Base-by-base conservation (phyloP, 35 echinoderm and acorn worm species). In the Ophioderma brevispina region DNA sequence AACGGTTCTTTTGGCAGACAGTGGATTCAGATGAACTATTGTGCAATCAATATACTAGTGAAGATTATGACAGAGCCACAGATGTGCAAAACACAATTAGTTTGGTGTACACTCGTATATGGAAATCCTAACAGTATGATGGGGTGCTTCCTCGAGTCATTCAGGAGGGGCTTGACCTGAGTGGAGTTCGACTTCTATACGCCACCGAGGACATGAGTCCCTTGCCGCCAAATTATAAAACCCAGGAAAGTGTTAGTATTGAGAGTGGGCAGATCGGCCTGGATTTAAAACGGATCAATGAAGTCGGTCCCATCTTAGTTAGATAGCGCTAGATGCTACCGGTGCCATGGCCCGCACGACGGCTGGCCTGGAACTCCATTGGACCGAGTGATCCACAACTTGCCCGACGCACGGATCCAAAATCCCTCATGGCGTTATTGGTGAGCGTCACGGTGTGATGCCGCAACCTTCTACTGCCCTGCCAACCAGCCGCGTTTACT, bases 1-100 rank as follows among this genome's bases (percentile, higher is more conserved):
- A 92, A 18, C 84, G 90, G 0, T 99, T 99, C 85, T 99, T 95
- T 76, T 99, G 97, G 97, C 79, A 92, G 39, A 99, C 94, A 33
- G 49, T 93, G 6, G 91, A 95, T 19, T 84, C 93, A 0, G 93
- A 99, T 19, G 90, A 99, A 2, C 15, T 64, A 28, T 14, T 84
- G 33, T 64, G 49, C 36, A 82, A 88, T 0, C 84, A 90, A 35
- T 31, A 81, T 2, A 64, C 91, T 23, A 90, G 42, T n/a, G 50
- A 88, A 21, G 80, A 88, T 25, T 89, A 89, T 41, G 76, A 95
- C 36, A 79, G 84, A 55, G 80, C 86, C 23, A 78, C 83, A 1
- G 93, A 93, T 49, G 85, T 92, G 31, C 97, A 99, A 81, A 99
- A 93, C 80, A 99, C 97, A 0, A 87, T 99, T 84, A 93, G 87